These are phyloP conservation scores for Nixonia krombeini DNA, from an alignment of 1,140 invertebrate species.

Conservation along the genomic window DNA sequence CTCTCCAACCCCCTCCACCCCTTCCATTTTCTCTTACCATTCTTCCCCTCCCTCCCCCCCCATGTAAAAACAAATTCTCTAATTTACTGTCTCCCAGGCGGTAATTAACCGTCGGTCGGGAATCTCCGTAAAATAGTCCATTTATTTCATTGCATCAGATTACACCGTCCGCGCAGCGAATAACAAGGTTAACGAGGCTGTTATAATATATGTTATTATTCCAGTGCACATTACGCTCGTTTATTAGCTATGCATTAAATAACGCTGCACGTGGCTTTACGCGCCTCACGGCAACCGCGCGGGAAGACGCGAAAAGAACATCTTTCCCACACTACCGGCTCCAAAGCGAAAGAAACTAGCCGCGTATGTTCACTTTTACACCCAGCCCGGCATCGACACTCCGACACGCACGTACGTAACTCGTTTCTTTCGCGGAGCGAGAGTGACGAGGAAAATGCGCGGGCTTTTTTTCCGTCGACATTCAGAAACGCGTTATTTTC, in stretches of 20 bases:
- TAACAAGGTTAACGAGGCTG: conserved; percentile 37
- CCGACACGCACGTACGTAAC: conserved; percentile 11
- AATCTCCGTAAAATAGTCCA: conserved; percentile 30
- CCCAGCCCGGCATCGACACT: conserved; percentile 19
- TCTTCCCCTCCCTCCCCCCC: no score
- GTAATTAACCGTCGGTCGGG: conserved; percentile 3
- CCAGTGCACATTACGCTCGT: conserved; percentile 12
- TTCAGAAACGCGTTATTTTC: conserved; percentile 11
- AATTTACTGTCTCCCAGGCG: conserved; percentile 9
- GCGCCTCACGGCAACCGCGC: conserved; percentile 21
- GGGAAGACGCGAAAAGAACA: conserved; percentile 16
- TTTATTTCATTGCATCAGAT: conserved; percentile 16
- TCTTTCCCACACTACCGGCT: conserved; percentile 32
- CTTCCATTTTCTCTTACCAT: no score
- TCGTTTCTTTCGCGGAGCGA: conserved; percentile 21
- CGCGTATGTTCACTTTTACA: conserved; percentile 30
- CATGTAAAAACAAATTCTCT: conserved; percentile 1
- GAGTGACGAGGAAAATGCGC: conserved; percentile 15
- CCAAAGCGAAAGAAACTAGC: conserved; percentile 9
- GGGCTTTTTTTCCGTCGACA: conserved; percentile 19
- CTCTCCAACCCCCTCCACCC: no score
- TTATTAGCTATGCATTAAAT: conserved; percentile 37
- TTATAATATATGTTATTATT: conserved; percentile 18
- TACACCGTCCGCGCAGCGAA: conserved; percentile 17
- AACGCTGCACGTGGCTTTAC: conserved; percentile 30